Percentiles rank a stretch among this genome's conserved stretches.
These are phyloP conservation scores for Coremacera marginata DNA, from an alignment of 2,888 invertebrate genomes.

Conservation along the genomic window DNA sequence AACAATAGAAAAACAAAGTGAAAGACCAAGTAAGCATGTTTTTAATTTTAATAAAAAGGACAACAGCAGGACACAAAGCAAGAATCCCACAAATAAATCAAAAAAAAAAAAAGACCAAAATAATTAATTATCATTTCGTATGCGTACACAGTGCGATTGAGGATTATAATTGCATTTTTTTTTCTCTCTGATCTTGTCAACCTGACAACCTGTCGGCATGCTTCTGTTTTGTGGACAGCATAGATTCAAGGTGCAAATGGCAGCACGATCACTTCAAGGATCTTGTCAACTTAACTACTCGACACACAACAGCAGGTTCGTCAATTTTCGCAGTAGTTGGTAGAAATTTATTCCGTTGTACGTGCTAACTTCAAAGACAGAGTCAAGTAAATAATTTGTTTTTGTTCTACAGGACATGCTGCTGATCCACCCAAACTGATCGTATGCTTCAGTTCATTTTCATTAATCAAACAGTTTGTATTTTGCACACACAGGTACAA, in stretches of 20 bases:
- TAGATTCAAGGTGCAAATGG: conserved; percentile 12
- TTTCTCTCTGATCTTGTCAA: neutral
- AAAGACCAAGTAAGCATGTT: no score
- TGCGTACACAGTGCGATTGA: conserved; percentile 43
- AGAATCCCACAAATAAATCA: conserved; percentile 44
- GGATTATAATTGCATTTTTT: conserved; percentile 28
- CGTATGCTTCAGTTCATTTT: conserved; percentile 12
- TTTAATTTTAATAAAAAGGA: conserved; percentile 8
- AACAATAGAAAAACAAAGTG: conserved; percentile 4
- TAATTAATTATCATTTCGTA: conserved; percentile 1
- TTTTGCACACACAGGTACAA: conserved; percentile 29
- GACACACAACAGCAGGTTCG: conserved; percentile 39
- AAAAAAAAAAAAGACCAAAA: conserved; percentile 32
- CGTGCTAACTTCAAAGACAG: no score
- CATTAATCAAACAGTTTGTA: conserved; percentile 50
- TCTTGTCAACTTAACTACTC: conserved; percentile 15
- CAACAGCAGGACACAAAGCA: conserved; percentile 39
- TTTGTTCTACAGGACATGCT: no score
- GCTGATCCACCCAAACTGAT: no score
- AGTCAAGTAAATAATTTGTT: no score
- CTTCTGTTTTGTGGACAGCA: conserved; percentile 12
- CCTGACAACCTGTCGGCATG: neutral
- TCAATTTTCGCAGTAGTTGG: conserved; percentile 40
- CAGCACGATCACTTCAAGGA: conserved; percentile 35
- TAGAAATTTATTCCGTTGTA: no score